Percentiles rank a stretch among this genome's conserved stretches.
These are phyloP conservation scores for Aegotheles bennettii DNA, from an alignment of 2,113 vertebrate species.

Conservation along the genomic window DNA sequence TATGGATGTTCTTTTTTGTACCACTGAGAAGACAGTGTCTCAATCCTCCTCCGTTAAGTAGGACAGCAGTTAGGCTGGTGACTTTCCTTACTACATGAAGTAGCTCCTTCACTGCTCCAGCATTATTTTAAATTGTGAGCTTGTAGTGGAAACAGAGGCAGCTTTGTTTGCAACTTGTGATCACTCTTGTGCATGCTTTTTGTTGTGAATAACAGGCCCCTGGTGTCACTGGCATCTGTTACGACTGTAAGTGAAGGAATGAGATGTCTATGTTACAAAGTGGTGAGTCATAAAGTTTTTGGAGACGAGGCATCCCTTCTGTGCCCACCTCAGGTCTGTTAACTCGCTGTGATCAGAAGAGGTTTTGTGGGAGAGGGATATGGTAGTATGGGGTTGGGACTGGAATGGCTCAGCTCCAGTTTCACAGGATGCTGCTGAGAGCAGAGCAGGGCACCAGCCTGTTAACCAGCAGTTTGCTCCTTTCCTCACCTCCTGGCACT, in stretches of 20 bases:
- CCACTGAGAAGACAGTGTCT: neutral
- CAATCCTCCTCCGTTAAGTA: fast-evolving
- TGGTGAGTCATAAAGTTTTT: neutral
- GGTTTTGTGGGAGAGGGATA: neutral
- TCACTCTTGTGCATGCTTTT: neutral
- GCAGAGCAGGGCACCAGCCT: neutral
- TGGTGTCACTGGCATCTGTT: neutral
- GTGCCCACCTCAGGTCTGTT: neutral
- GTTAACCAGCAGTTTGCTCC: neutral
- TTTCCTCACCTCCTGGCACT: neutral
- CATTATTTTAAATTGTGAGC: neutral
- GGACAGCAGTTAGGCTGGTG: neutral
- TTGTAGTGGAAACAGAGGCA: neutral
- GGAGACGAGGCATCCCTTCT: neutral
- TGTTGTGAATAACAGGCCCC: neutral
- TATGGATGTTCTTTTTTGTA: neutral
- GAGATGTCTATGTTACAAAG: neutral
- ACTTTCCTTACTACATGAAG: neutral
- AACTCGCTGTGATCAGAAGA: neutral
- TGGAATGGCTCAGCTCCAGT: neutral
- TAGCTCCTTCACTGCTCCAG: neutral
- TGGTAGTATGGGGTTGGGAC: neutral
- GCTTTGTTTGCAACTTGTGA: neutral
- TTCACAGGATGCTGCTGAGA: neutral
- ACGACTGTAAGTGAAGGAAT: neutral